These are phyloP conservation scores for Drosophila seguyi DNA, from an alignment of 1,140 invertebrate genomes.

Conservation along the genomic window DNA sequence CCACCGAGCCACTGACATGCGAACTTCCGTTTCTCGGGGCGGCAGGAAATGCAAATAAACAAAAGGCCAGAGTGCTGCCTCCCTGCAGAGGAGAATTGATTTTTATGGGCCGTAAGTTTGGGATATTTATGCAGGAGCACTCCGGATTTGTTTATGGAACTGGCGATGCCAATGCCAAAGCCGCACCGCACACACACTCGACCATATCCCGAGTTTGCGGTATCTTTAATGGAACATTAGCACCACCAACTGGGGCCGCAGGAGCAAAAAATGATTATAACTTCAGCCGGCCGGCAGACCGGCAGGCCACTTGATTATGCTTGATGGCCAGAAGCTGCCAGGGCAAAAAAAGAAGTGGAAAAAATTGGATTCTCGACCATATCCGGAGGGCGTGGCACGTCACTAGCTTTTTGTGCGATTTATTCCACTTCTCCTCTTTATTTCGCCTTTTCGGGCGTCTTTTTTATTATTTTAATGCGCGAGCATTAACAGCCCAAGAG, in stretches of 20 bases:
- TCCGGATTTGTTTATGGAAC: slow-evolving; percentile 59
- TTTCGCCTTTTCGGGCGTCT: slow-evolving; percentile 51
- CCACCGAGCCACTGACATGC: slow-evolving; percentile 58
- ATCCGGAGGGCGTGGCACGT: slow-evolving; percentile 31
- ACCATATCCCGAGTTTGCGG: slow-evolving; percentile 30
- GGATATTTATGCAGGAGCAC: slow-evolving; percentile 74
- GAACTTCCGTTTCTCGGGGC: slow-evolving; percentile 70
- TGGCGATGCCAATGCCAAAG: slow-evolving; percentile 27
- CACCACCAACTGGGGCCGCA: slow-evolving; percentile 31
- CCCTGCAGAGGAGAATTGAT: slow-evolving; percentile 64
- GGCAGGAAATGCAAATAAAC: slow-evolving; percentile 82
- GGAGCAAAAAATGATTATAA: slow-evolving; percentile 39
- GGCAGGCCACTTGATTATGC: slow-evolving; percentile 66
- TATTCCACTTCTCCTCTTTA: slow-evolving; percentile 60
- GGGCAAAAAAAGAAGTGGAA: slow-evolving; percentile 1
- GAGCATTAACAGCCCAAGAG: slow-evolving; percentile 76
- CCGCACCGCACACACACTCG: slow-evolving; percentile 20
- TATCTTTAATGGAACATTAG: slow-evolving; percentile 55
- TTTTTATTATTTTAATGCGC: slow-evolving; percentile 65
- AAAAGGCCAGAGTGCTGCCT: slow-evolving; percentile 53
- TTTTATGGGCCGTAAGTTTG: slow-evolving; percentile 81
- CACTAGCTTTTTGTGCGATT: slow-evolving; percentile 64
- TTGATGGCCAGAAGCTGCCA: slow-evolving; percentile 45
- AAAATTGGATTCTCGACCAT: slow-evolving; percentile 38
- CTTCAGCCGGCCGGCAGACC: slow-evolving; percentile 24